phyloP scores from a whole-genome alignment of 2,113 vertebrate species.

The Haliaeetus leucogaster region DNA sequence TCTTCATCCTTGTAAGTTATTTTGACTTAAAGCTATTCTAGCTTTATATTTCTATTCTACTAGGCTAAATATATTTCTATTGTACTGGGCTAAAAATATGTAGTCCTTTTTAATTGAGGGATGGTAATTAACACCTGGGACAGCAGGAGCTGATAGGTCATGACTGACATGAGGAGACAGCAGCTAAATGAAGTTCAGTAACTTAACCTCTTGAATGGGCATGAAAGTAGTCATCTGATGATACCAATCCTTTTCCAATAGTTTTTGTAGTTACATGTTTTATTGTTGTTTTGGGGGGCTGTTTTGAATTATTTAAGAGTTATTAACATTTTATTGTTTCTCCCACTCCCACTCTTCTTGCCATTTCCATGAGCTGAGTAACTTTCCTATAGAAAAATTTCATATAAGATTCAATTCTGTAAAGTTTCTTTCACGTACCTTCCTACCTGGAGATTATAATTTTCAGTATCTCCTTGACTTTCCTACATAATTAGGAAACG shows the following conservation, averaged over 20 bases:
- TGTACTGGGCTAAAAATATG: background rate
- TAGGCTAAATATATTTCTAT: background rate
- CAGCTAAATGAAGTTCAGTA: background rate
- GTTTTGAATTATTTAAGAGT: background rate
- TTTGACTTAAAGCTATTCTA: background rate
- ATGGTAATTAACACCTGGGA: background rate
- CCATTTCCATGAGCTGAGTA: background rate
- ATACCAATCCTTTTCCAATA: background rate
- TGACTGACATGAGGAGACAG: background rate
- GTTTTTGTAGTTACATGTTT: background rate
- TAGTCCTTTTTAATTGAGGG: background rate
- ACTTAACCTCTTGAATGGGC: background rate
- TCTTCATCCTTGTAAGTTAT: background rate
- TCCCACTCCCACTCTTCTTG: background rate
- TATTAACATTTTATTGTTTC: slow-evolving; percentile 21
- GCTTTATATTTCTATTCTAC: background rate
- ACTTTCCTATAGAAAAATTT: background rate
- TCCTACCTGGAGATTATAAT: background rate
- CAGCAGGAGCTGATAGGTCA: background rate
- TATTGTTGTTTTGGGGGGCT: background rate
- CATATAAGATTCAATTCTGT: background rate
- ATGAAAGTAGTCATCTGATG: background rate
- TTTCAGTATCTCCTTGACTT: background rate
- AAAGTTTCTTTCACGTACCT: background rate
- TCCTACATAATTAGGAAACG: background rate